These are phyloP conservation scores for Okamejei kenojei DNA, from an alignment of 2,797 vertebrate species.

Conservation along the genomic window DNA sequence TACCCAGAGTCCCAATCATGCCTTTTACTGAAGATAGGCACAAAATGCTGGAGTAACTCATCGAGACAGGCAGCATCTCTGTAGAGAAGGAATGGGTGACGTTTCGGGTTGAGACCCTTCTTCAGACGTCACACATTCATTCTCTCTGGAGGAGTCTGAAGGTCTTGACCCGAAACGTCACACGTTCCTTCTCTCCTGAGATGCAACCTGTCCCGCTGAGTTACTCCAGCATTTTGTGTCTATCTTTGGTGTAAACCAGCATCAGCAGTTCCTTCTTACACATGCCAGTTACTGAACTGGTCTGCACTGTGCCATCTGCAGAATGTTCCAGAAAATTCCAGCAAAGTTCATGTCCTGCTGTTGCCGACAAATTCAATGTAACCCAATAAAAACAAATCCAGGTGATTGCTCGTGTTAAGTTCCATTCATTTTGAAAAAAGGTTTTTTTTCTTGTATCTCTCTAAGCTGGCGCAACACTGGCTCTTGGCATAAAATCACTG, in stretches of 20 bases:
- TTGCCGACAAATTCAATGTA: not conserved
- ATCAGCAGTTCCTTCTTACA: too few species aligned
- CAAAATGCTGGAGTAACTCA: too few species aligned
- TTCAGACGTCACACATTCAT: too few species aligned
- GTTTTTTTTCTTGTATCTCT: not conserved
- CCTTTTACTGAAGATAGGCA: not conserved
- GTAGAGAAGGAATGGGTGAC: too few species aligned
- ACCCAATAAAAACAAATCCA: not conserved
- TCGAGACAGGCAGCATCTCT: too few species aligned
- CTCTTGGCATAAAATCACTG: not conserved
- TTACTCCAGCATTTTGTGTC: too few species aligned
- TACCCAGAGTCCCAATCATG: not conserved
- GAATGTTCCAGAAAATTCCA: not conserved
- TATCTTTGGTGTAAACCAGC: too few species aligned
- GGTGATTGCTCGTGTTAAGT: not conserved
- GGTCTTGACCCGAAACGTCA: too few species aligned
- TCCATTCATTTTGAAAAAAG: not conserved
- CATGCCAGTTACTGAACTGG: not conserved
- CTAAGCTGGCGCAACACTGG: not conserved
- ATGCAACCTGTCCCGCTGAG: too few species aligned
- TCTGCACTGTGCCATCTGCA: not conserved
- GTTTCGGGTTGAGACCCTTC: too few species aligned
- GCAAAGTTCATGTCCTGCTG: not conserved
- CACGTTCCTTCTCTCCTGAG: too few species aligned
- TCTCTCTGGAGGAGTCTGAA: too few species aligned